Percentiles rank a stretch among this genome's conserved stretches.
Conservation (phyloP, 2,113 vertebrate genomes). For the Dasypus novemcinctus region DNA sequence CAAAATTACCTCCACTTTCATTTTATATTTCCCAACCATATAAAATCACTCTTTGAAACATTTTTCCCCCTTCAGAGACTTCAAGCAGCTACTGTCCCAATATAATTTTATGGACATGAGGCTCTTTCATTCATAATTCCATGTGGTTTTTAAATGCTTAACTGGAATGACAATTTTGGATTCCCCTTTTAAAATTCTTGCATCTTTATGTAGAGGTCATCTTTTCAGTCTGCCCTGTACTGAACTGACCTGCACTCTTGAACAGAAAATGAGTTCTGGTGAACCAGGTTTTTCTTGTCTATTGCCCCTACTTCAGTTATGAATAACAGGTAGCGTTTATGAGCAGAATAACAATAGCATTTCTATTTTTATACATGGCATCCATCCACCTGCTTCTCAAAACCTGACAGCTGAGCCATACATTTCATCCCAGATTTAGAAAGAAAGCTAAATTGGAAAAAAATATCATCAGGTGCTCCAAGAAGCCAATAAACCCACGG, state of each 20-base stretch:
- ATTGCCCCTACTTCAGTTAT: neutral
- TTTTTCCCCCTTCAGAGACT: neutral
- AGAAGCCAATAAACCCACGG: neutral
- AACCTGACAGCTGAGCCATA: slow-evolving; percentile 52
- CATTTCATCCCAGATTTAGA: slow-evolving; percentile 41
- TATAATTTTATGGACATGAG: neutral
- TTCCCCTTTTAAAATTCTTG: neutral
- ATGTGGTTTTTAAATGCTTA: neutral
- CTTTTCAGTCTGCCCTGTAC: neutral
- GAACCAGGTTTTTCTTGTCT: slow-evolving; percentile 1
- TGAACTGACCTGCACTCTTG: neutral
- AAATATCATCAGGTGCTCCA: neutral
- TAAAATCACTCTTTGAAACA: neutral
- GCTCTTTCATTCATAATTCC: neutral
- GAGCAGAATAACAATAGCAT: slow-evolving; percentile 15
- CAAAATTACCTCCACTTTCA: slow-evolving; percentile 10
- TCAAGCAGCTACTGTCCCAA: neutral
- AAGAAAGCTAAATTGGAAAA: neutral
- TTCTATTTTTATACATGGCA: slow-evolving; percentile 57
- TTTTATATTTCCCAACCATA: slow-evolving; percentile 19
- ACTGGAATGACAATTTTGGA: neutral
- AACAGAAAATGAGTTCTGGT: slow-evolving; percentile 15
- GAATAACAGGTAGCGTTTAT: slow-evolving; percentile 19
- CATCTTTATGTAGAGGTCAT: neutral
- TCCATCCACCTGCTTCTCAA: slow-evolving; percentile 39